Evolutionary conservation across 2,888 invertebrate species (phyloP), one percentile per base, ranked within the genome.

Genomic region (Hemistola chrysoprasaria): DNA sequence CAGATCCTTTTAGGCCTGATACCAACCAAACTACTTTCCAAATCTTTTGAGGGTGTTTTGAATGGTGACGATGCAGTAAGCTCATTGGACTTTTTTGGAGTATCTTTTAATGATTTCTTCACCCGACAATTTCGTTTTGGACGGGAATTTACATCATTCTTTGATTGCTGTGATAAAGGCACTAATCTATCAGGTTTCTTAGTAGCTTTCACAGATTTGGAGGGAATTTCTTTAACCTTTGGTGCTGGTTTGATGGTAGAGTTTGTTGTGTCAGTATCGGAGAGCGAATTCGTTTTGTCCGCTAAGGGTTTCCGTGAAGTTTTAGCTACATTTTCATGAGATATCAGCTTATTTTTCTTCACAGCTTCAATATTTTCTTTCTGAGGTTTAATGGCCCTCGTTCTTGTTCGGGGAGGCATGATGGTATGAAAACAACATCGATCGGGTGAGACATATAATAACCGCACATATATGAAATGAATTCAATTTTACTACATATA

Each of bases 251-350:
- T 57, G 25, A 52, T 61, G 1, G 45, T 40, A 11, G 52, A 40
- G 43, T 16, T 72, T 0, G 75, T 71, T 6, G 60, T 59, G 58
- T 78, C 78, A 33, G 84, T 82, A 54, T 85, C 86, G 1, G 85
- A 85, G 6, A 81, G 75, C 0, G 86, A 85, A 49, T 85, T 86
- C 0, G 85, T 86, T 70, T 83, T 85, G 47, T 86, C 85, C 1
- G 76, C 72, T 49, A 86, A 63, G 33, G 74, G 75, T 57, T 75
- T 81, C 40, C 83, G 62, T 7, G 57, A 45, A 1, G 56, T 40
- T 47, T 74, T 79, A 1, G 51, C 36, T 6, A 40, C 42, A 48
- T 66, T 75, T 25, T 35, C 50, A 30, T 37, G 10, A 26, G 33
- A 20, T 54, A 67, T 76, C 5, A 35, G n/a, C 22, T 64, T 74